phyloP scores from a whole-genome alignment of 2,113 vertebrate genomes.

The Monarcha castaneiventris region DNA sequence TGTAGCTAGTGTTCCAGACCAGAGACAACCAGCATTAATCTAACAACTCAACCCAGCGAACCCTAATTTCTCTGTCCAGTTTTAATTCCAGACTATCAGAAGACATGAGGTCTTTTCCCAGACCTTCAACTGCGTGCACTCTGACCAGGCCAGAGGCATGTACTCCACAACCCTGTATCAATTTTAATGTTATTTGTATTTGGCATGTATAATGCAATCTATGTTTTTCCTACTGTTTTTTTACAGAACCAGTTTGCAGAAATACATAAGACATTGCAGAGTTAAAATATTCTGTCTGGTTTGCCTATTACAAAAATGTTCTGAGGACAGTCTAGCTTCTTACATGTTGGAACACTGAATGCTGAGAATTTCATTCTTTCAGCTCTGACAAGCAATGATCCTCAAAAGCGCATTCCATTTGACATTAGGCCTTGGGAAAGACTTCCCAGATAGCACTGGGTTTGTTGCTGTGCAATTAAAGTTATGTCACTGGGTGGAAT shows the following conservation, averaged over 20 bases:
- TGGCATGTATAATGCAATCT: not conserved
- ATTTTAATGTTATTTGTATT: not conserved
- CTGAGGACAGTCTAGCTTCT: not conserved
- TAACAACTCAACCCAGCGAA: not conserved
- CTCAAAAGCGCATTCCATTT: no score
- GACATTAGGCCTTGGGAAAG: no score
- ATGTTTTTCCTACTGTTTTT: not conserved
- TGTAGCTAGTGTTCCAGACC: not conserved
- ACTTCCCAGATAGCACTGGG: no score
- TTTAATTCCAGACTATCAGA: not conserved
- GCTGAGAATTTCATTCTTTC: no score
- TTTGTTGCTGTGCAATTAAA: no score
- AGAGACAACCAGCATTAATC: not conserved
- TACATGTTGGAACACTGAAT: not conserved
- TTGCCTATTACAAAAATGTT: not conserved
- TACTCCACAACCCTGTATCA: not conserved
- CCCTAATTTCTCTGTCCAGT: not conserved
- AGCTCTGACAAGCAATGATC: no score
- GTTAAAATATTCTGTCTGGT: not conserved
- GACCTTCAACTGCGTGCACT: not conserved
- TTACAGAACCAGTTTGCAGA: not conserved
- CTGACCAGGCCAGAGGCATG: not conserved
- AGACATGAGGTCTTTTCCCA: not conserved
- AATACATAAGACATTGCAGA: rapidly evolving
- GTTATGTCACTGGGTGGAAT: no score